Conservation (phyloP, 2,888 invertebrate species). For the Caenorhabditis macrosperma region DNA sequence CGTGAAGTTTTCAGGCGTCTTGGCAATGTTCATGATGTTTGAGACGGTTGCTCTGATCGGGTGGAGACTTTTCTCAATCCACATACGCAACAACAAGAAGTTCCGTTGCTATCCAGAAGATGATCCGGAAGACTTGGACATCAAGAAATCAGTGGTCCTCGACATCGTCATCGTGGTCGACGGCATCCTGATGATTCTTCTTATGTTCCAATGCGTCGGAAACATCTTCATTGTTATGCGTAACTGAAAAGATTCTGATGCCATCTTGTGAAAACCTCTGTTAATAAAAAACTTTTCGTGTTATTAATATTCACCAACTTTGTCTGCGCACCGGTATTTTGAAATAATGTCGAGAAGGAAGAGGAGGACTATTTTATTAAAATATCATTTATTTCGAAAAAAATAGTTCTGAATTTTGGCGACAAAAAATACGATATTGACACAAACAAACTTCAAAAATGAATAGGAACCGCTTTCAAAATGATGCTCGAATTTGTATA, state of each 20-base stretch:
- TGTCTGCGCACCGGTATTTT: no score
- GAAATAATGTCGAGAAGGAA: no score
- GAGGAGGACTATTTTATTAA: no score
- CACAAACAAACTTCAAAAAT: no score
- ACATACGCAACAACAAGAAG: not conserved
- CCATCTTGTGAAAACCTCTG: not conserved
- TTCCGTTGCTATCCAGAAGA: not conserved
- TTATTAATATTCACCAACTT: no score
- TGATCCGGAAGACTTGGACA: not conserved
- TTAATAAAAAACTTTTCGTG: not conserved
- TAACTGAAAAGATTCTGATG: not conserved
- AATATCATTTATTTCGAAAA: no score
- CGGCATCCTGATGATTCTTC: not conserved
- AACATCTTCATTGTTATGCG: conserved; percentile 7
- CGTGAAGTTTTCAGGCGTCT: conserved; percentile 2
- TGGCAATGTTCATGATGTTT: conserved; percentile 4
- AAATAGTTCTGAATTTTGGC: no score
- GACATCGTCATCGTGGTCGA: conserved; percentile 2
- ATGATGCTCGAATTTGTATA: no score
- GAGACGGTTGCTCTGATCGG: conserved; percentile 2
- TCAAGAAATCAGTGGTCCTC: not conserved
- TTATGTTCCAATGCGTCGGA: not conserved
- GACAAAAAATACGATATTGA: no score
- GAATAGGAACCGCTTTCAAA: no score
- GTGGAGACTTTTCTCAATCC: conserved; percentile 10